A percentile compares a stretch with the other conserved stretches of the same genome.
phyloP scores from a whole-genome alignment of 2,888 invertebrate species.

The Fissipunctia ypsillon region DNA sequence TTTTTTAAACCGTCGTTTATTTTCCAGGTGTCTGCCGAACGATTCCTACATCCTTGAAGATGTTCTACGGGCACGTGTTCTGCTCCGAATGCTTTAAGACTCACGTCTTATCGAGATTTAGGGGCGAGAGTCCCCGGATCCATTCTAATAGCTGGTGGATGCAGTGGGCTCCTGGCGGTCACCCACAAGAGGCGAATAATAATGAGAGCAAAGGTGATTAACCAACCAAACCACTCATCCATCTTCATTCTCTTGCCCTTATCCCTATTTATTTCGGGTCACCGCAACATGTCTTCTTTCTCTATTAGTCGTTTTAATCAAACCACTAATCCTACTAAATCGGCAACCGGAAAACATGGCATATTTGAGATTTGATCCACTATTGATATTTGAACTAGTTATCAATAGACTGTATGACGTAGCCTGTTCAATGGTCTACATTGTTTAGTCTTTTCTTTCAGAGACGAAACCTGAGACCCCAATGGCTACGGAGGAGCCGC shows the following conservation, averaged over 20 bases:
- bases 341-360: not conserved
- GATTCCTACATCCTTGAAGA: slow-evolving; percentile 82
- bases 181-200: slow-evolving; percentile 61
- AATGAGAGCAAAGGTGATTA: slow-evolving; percentile 59
- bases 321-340: not conserved
- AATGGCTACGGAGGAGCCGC: slow-evolving; percentile 31
- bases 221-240: not conserved
- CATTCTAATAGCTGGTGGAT: slow-evolving; percentile 85
- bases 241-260: not conserved
- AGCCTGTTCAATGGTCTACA: not conserved
- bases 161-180: slow-evolving; percentile 81
- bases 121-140: slow-evolving; percentile 77
- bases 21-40: slow-evolving; percentile 82
- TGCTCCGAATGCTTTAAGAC: slow-evolving; percentile 85
- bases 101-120: slow-evolving; percentile 81
- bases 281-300: too few relatives aligned
- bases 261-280: not conserved
- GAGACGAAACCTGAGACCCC: slow-evolving; percentile 42
- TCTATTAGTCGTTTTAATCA: not conserved
- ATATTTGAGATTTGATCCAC: not conserved
- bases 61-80: slow-evolving; percentile 88
- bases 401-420: too few relatives aligned
- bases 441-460: not conserved
- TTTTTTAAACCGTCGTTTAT: not conserved
- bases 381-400: too few relatives aligned